phyloP scores from a whole-genome alignment of 1,140 invertebrate species.

The Branchinecta lindahli region DNA sequence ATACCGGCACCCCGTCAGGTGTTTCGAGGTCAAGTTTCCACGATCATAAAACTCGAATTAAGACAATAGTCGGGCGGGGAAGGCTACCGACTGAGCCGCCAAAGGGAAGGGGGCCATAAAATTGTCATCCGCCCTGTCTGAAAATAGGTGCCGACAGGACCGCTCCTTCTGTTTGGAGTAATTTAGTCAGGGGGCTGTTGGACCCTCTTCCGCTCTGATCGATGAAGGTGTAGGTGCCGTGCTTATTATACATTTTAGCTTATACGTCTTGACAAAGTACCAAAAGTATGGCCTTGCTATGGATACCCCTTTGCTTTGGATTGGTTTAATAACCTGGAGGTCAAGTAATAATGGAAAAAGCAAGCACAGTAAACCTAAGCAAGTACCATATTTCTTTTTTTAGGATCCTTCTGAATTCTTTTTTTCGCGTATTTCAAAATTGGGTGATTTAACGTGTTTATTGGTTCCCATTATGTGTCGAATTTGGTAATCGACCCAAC shows the following conservation, averaged over 20 bases:
- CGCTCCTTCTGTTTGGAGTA: too few relatives aligned
- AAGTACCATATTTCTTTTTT: too few relatives aligned
- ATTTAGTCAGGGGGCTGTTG: background rate
- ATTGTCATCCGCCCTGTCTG: background rate
- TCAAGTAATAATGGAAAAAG: too few relatives aligned
- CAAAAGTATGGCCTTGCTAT: background rate
- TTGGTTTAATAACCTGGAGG: too few relatives aligned
- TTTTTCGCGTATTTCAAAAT: too few relatives aligned
- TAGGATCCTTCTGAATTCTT: too few relatives aligned
- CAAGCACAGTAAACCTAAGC: too few relatives aligned
- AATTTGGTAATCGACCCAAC: too few relatives aligned
- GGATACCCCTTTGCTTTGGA: background rate
- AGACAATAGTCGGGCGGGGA: background rate
- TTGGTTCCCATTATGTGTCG: too few relatives aligned
- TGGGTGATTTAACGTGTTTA: too few relatives aligned
- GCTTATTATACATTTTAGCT: background rate
- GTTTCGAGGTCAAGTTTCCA: conserved; percentile 7
- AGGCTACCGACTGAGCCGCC: background rate
- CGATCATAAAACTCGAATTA: conserved; percentile 9
- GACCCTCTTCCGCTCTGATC: background rate
- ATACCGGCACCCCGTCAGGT: background rate
- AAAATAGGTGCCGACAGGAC: conserved; percentile 4
- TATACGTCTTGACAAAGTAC: background rate
- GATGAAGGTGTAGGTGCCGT: background rate
- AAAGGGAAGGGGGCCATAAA: background rate